These are phyloP conservation scores for Rugalucina vietnamica DNA, from an alignment of 2,888 invertebrate genomes.

Conservation along the genomic window DNA sequence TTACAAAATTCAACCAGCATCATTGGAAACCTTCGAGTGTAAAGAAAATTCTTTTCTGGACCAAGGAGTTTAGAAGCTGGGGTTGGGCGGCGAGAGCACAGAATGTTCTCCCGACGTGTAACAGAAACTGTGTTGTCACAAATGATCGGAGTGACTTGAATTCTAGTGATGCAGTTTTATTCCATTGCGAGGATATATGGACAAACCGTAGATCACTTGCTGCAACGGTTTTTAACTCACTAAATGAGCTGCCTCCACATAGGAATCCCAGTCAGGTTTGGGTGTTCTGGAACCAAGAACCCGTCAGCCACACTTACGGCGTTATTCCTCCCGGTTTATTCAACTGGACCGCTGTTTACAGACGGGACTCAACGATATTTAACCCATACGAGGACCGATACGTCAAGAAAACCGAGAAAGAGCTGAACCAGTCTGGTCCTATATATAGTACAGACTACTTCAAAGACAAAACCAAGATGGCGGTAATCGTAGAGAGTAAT, in stretches of 20 bases:
- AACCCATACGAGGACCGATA: conserved; percentile 59
- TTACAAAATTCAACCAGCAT: conserved; percentile 33
- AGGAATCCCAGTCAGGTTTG: conserved; percentile 68
- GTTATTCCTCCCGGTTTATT: conserved; percentile 58
- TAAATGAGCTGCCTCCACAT: conserved; percentile 53
- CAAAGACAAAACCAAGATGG: conserved; percentile 47
- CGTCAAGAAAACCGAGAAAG: conserved; percentile 40
- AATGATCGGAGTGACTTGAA: conserved; percentile 54
- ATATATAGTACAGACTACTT: conserved; percentile 15
- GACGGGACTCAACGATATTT: conserved; percentile 71
- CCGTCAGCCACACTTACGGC: conserved; percentile 64
- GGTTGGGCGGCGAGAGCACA: conserved; percentile 36
- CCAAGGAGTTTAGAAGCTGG: conserved; percentile 42
- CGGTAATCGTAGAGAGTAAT: conserved; percentile 51
- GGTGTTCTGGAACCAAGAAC: conserved; percentile 69
- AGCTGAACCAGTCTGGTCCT: conserved; percentile 1
- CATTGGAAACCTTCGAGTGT: conserved; percentile 23
- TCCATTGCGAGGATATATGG: conserved; percentile 69
- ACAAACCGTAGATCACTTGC: conserved; percentile 31
- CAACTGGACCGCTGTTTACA: conserved; percentile 74
- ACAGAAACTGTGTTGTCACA: conserved; percentile 43
- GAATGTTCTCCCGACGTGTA: conserved; percentile 13
- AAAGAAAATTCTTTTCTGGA: conserved; percentile 50
- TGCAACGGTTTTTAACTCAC: conserved; percentile 29
- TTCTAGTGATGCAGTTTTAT: conserved; percentile 68